A percentile compares a stretch with the other conserved stretches of the same genome.
Conservation (phyloP, 2,888 invertebrate species). For the Netelia melanura region DNA sequence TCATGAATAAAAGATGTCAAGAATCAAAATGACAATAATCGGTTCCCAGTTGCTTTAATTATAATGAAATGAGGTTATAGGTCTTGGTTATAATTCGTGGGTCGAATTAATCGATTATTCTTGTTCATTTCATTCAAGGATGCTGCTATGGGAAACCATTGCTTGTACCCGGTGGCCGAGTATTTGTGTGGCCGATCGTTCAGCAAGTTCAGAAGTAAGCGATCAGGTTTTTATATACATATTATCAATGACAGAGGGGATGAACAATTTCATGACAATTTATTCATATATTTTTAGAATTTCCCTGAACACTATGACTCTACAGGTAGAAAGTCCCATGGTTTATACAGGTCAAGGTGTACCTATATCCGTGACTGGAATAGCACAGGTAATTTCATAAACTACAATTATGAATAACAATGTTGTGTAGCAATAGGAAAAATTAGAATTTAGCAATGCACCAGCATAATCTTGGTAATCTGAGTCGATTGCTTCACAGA, state of each 20-base stretch:
- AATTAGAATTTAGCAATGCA: too few species aligned
- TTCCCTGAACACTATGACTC: conserved; percentile 98
- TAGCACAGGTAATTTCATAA: conserved; percentile 92
- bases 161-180: conserved; percentile 97
- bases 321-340: conserved; percentile 97
- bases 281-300: conserved; percentile 88
- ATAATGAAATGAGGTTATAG: background rate
- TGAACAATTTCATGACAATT: conserved; percentile 4
- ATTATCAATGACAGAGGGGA: background rate
- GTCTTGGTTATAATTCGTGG: background rate
- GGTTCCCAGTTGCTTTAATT: background rate
- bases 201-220: conserved; percentile 92
- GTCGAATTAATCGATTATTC: background rate
- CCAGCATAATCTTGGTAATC: too few species aligned
- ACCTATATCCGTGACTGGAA: conserved; percentile 98
- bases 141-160: conserved; percentile 97
- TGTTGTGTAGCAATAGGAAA: too few species aligned
- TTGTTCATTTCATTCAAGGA: conserved; percentile 87
- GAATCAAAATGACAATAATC: background rate
- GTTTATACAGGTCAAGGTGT: conserved; percentile 99
- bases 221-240: background rate
- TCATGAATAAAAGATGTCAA: background rate
- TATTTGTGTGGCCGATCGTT: conserved; percentile 98
- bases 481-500: too few species aligned
- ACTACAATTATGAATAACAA: background rate